Base-by-base conservation (phyloP, 2,888 invertebrate genomes). In the Cryptophagus acutangulus region DNA sequence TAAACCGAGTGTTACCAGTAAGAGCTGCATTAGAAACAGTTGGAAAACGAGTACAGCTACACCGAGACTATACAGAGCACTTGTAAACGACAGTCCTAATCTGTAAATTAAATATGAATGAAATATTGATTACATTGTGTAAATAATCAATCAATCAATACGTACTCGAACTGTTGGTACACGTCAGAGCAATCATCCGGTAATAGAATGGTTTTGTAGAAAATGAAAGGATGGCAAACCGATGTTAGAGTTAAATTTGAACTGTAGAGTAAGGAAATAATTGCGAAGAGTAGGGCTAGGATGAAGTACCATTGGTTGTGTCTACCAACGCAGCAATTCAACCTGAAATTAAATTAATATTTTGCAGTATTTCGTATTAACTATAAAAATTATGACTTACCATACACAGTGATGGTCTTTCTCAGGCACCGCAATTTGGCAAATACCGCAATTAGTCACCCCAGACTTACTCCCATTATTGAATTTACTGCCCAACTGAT, bases 131-230 rank as follows among this genome's bases (percentile, higher is more conserved):
- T 28, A 10, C 28, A 10, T 28, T n/a, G 28, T 6, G 4, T 6
- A 28, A 28, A 28, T 28, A 10, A 20, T n/a, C n/a, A 6, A 20
- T 20, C 20, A 37, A 25, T 12, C 9, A 20, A 36, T 44, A 76
- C 82, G 75, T 72, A 87, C 87, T 80, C 75, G 57, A 81, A 80
- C 56, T 87, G 81, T 65, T 78, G 79, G 66, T 89, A 92, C 1
- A 87, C 86, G 68, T 87, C 86, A 47, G 81, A 80, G 68, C 92
- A 92, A 65, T 90, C 85, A 60, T 86, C 83, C 1, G 91, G 91
- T 52, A 91, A 63, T 20, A 90, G 73, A 51, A 92, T 72, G 36
- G 76, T 73, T 35, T 77, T 79, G 56, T 78, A 75, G 26, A 83
- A 69, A 56, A 78, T 74, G 57, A 80, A 80, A 0, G 90, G 89